A percentile compares a stretch with the other conserved stretches of the same genome.
phyloP scores from a whole-genome alignment of 2,113 vertebrate species.

The Symphodus melops region DNA sequence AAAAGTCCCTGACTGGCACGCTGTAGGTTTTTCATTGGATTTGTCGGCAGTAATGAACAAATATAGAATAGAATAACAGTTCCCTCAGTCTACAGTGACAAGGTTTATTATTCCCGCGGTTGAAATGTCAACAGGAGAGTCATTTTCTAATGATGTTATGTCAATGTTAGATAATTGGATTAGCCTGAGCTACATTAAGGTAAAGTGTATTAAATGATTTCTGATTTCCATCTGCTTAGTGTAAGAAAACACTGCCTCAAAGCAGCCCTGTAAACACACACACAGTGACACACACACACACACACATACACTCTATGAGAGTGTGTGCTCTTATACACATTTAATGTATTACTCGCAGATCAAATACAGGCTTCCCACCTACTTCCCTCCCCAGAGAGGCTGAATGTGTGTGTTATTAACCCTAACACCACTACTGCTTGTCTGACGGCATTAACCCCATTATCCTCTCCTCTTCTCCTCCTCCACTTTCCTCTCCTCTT shows the following conservation, averaged over 20 bases:
- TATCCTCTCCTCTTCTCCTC: slow-evolving; percentile 57
- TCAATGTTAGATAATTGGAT: slow-evolving; percentile 49
- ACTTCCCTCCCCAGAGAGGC: slow-evolving; percentile 67
- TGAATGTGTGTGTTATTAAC: slow-evolving; percentile 73
- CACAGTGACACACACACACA: slow-evolving; percentile 3
- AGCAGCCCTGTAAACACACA: slow-evolving; percentile 28
- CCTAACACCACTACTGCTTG: slow-evolving; percentile 66
- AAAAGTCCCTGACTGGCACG: background rate
- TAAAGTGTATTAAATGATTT: slow-evolving; percentile 53
- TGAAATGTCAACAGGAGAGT: slow-evolving; percentile 18
- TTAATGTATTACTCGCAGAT: slow-evolving; percentile 72
- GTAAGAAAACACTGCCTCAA: slow-evolving; percentile 32
- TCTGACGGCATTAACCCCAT: slow-evolving; percentile 77
- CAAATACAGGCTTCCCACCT: slow-evolving; percentile 68
- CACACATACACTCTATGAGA: slow-evolving; percentile 11
- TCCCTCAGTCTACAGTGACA: background rate
- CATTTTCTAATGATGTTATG: slow-evolving; percentile 40
- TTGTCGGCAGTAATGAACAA: background rate
- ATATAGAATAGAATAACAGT: background rate
- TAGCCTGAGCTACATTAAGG: slow-evolving; percentile 20
- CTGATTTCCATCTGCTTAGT: slow-evolving; percentile 51
- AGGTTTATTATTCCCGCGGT: slow-evolving; percentile 11
- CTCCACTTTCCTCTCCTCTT: slow-evolving; percentile 15
- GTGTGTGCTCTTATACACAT: slow-evolving; percentile 59
- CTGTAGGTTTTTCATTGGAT: background rate